These are phyloP conservation scores for Agonopterix heracliana DNA, from an alignment of 2,888 invertebrate genomes.

Conservation along the genomic window DNA sequence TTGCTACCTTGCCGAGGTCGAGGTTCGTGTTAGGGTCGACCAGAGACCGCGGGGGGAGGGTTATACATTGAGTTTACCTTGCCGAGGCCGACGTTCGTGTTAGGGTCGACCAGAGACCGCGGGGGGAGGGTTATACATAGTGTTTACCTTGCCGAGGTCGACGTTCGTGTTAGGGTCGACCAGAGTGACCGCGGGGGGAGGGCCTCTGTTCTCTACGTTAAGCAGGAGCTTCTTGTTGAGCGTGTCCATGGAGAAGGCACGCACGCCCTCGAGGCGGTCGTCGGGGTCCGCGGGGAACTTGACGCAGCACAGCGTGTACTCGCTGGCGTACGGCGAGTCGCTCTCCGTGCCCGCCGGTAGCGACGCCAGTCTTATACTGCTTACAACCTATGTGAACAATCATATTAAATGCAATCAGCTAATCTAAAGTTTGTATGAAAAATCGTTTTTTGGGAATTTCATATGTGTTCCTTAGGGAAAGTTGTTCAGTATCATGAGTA, in stretches of 20 bases:
- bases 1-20: constrained; percentile 74
- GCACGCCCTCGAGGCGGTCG: constrained; percentile 84
- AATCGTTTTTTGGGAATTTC: too few species aligned
- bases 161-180: constrained; percentile 64
- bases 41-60: constrained; percentile 74
- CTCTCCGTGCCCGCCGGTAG: constrained; percentile 83
- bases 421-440: too few species aligned
- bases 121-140: too few species aligned
- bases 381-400: constrained; percentile 63
- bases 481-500: too few species aligned
- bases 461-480: too few species aligned
- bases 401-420: too few species aligned
- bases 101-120: constrained; percentile 71
- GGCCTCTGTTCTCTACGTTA: constrained; percentile 86
- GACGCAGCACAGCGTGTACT: constrained; percentile 90
- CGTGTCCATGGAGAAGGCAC: constrained; percentile 78
- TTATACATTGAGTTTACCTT: constrained; percentile 61
- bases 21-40: constrained; percentile 64
- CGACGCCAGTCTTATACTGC: constrained; percentile 83
- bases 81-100: constrained; percentile 69
- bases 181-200: constrained; percentile 75
- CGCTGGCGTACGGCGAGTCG: constrained; percentile 89
- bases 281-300: constrained; percentile 92
- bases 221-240: constrained; percentile 86
- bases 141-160: constrained; percentile 70